These are phyloP conservation scores for Crossaster papposus DNA, from an alignment of 53 echinoderm and acorn worm species.

Conservation along the genomic window DNA sequence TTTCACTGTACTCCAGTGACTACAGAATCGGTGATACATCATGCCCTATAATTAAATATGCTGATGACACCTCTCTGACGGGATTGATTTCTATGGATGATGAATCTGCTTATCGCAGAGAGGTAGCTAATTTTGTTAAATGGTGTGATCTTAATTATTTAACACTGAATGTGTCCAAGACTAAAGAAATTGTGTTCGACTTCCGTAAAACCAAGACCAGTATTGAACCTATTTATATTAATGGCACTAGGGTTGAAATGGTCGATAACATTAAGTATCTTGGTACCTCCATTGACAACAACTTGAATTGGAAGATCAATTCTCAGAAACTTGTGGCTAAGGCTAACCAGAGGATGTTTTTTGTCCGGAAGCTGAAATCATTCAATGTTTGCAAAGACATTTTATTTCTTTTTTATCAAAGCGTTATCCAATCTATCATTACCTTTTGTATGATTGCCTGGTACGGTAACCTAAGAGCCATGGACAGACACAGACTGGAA, in stretches of 20 bases:
- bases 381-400: constrained; percentile 10
- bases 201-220: constrained; percentile 1
- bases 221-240: constrained; percentile 16
- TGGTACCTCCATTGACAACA: constrained; percentile 21
- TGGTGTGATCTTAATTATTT: constrained; percentile 8
- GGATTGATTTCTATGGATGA: constrained; percentile 10
- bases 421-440: constrained; percentile 11
- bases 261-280: constrained; percentile 8
- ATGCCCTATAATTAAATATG: constrained; percentile 4
- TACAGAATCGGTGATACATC: neutral
- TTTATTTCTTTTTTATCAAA: neutral
- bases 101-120: constrained; percentile 1
- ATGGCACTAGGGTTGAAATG: constrained; percentile 16
- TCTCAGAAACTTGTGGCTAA: constrained; percentile 33
- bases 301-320: constrained; percentile 6
- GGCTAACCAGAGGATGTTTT: constrained; percentile 42
- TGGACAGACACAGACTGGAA: constrained; percentile 7
- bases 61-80: constrained; percentile 24
- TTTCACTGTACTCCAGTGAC: constrained; percentile 4
- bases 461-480: constrained; percentile 11
- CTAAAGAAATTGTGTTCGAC: constrained; percentile 14
- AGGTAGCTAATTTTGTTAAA: constrained; percentile 5
- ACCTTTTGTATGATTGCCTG: neutral
- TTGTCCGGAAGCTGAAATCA: constrained; percentile 36
- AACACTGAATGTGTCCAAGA: neutral